Evolutionary conservation across 2,888 invertebrate species (phyloP).

Genomic region (Ichneumoninae sp.): DNA sequence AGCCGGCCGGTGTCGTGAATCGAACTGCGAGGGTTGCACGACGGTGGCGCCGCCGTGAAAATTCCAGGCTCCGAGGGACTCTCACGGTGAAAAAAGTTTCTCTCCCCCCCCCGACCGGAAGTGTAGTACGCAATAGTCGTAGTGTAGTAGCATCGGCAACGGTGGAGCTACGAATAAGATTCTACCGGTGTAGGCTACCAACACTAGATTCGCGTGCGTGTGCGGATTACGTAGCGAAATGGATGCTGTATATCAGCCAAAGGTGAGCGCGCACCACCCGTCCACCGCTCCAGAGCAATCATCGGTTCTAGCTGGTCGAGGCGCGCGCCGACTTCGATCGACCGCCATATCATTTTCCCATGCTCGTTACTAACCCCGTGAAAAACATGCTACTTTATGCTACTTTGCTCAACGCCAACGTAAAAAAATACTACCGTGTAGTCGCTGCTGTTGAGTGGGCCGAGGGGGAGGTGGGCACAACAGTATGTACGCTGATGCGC

Average conservation of each 20-base stretch:
- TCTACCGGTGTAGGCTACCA: not conserved
- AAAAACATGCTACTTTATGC: slow-evolving; percentile 72
- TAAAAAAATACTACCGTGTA: not conserved
- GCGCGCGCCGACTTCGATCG: slow-evolving; percentile 79
- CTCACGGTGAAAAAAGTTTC: slow-evolving; percentile 12
- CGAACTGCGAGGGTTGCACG: slow-evolving; percentile 82
- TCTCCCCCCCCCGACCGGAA: not conserved
- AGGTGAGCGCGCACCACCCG: not conserved
- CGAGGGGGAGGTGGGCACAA: not conserved
- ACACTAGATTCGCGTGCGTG: not conserved
- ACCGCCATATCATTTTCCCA: slow-evolving; percentile 77
- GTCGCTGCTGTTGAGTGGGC: not conserved
- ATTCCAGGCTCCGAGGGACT: slow-evolving; percentile 37
- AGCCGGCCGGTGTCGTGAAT: slow-evolving; percentile 84
- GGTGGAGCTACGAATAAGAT: not conserved
- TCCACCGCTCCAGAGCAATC: not conserved
- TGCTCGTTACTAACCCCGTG: slow-evolving; percentile 72
- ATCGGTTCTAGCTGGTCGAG: slow-evolving; percentile 66
- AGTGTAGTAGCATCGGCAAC: slow-evolving; percentile 8
- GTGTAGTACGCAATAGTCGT: slow-evolving; percentile 32
- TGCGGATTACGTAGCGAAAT: not conserved
- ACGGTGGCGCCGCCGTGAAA: slow-evolving; percentile 82
- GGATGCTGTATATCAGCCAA: not conserved
- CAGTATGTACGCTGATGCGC: not conserved
- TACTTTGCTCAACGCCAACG: not conserved